Conservation (phyloP, 2,113 vertebrate species). For the Salvelinus alpinus region DNA sequence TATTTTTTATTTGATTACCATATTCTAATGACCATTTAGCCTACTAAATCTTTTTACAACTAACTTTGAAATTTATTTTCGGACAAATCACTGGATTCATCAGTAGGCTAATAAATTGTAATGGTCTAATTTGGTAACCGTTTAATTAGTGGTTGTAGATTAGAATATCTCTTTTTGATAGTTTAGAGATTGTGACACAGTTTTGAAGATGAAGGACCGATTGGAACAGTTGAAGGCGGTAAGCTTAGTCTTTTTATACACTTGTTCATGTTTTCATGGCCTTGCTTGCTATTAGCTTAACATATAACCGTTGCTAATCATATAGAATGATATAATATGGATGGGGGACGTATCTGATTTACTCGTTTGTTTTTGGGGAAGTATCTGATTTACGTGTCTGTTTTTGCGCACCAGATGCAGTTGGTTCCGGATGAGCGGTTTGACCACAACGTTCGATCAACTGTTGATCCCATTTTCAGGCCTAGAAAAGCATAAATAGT, state of each 20-base stretch:
- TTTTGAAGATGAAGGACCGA: slow-evolving; percentile 87
- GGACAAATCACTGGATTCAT: not conserved
- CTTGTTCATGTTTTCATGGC: not conserved
- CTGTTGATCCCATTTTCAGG: too few relatives aligned
- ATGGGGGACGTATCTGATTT: too few relatives aligned
- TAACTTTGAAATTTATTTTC: not conserved
- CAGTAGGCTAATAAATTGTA: slow-evolving; percentile 10
- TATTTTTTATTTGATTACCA: not conserved
- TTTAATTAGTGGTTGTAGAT: slow-evolving; percentile 21
- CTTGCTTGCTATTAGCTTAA: not conserved
- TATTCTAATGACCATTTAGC: not conserved
- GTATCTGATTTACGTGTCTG: too few relatives aligned
- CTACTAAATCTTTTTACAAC: not conserved
- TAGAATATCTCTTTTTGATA: not conserved
- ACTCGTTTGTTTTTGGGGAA: too few relatives aligned
- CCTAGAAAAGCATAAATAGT: too few relatives aligned
- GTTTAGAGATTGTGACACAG: not conserved
- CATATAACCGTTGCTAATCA: too few relatives aligned
- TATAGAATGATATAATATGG: too few relatives aligned
- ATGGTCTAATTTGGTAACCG: slow-evolving; percentile 26
- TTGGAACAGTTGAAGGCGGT: slow-evolving; percentile 92
- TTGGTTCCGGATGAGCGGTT: too few relatives aligned
- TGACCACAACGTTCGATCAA: too few relatives aligned
- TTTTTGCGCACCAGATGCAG: too few relatives aligned
- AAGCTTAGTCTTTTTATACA: not conserved